Evolutionary conservation across 2,113 vertebrate genomes (phyloP).

Genomic region (Hyaena hyaena): DNA sequence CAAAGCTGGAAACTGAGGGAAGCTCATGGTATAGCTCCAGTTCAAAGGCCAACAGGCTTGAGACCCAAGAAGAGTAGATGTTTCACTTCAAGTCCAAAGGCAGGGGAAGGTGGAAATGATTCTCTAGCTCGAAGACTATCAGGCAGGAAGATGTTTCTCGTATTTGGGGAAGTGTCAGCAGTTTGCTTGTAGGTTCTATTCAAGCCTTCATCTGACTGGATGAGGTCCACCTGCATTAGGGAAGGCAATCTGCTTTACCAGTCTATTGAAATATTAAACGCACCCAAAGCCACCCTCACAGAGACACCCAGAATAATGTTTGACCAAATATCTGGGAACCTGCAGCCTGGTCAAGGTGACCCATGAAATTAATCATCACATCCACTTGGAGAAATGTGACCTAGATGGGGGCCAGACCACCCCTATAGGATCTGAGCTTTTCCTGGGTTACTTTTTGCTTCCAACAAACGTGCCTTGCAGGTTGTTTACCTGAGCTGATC

Average conservation of each 20-base stretch:
- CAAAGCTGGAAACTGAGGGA: background rate
- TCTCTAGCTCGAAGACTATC: background rate
- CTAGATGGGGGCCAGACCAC: background rate
- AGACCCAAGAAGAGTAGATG: background rate
- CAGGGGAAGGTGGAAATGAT: no score
- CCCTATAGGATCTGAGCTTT: background rate
- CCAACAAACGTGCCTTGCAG: background rate
- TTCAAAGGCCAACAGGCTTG: background rate
- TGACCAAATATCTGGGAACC: background rate
- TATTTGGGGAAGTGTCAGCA: background rate
- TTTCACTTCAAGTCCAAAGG: background rate
- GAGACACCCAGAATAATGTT: background rate
- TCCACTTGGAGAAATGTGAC: background rate
- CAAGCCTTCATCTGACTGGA: background rate
- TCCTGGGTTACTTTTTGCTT: background rate
- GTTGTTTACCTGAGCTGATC: background rate
- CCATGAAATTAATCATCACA: background rate
- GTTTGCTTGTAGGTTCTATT: background rate
- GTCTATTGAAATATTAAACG: background rate
- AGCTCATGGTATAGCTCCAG: background rate
- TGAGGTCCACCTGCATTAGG: background rate
- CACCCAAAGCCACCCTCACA: background rate
- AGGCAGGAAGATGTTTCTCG: background rate
- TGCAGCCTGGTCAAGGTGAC: background rate
- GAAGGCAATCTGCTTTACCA: background rate